Base-by-base conservation (phyloP, 2,113 vertebrate genomes). In the Uropsilus gracilis region DNA sequence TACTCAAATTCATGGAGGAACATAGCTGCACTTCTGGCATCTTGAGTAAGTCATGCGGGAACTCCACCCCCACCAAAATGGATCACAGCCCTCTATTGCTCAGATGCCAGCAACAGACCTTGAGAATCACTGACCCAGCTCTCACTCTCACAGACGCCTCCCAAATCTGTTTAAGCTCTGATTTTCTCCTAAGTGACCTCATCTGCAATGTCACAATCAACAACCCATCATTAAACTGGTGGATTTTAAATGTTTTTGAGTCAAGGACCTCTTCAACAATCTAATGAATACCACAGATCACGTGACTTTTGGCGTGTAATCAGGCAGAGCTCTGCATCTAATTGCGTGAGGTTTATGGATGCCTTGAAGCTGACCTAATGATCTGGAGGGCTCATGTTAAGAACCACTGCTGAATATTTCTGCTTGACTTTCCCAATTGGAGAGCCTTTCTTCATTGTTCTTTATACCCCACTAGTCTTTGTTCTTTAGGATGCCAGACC, bases 61-160 rank as follows among this genome's bases (percentile, higher is more conserved):
- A 7, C 9, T 2, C 13, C 8, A 16, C 18, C 12, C 8, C 37
- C 20, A 22, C 26, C 6, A 4, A 1, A 42, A 24, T 0, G 4
- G 53, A 24, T 57, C 48, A 5, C 48, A 28, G 64, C 12, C 24
- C 42, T 26, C 26, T 73, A 20, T 18, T 24, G 3, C 76, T 22
- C 24, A 16, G 20, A 16, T 59, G n/a, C 10, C 32, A 30, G 24
- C 39, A 57, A 32, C 28, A 90, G 69, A 8, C 16, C 32, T 46
- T n/a, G 16, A 17, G 75, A 53, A 30, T n/a, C 32, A 22, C 26
- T 1, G 17, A 39, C 14, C n/a, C 37, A 26, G 22, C 26, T 26
- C 14, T 34, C 2, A 17, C 37, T 82, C 61, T 50, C 59, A 22
- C 18, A 63, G 50, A 83, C 86, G 32, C 13, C 28, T 28, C 30